A percentile compares a stretch with the other conserved stretches of the same genome.
Evolutionary conservation across 35 echinoderm and acorn worm species (phyloP).

Genomic region (Patiria miniata): DNA sequence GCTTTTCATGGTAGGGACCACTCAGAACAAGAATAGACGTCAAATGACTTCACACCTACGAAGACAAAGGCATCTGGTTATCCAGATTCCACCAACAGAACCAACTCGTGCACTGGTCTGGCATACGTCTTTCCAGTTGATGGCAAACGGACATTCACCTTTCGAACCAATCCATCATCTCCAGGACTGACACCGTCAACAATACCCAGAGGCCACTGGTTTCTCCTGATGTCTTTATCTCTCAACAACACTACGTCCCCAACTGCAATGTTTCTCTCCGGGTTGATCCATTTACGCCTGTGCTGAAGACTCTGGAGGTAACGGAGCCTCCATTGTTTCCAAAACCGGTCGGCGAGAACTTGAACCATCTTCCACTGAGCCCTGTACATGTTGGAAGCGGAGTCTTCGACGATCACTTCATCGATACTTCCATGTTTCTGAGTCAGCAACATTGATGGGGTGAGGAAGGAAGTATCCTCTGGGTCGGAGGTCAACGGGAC

Average conservation of each 20-base stretch:
- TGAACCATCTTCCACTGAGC: conserved; percentile 37
- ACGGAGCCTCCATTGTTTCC: conserved; percentile 21
- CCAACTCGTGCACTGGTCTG: not conserved
- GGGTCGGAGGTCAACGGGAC: conserved; percentile 38
- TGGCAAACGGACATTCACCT: not conserved
- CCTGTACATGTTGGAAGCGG: too few species aligned
- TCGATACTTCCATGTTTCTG: not conserved
- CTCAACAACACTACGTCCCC: conserved; percentile 45
- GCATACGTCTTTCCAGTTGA: not conserved
- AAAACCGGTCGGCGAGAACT: conserved; percentile 22
- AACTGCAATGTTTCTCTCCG: not conserved
- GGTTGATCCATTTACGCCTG: conserved; percentile 9
- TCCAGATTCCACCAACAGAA: too few species aligned
- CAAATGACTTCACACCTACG: too few species aligned
- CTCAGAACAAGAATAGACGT: too few species aligned
- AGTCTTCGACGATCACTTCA: too few species aligned
- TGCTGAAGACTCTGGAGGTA: conserved; percentile 43
- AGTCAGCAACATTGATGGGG: not conserved
- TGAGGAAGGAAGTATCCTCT: not conserved
- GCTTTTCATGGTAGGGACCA: too few species aligned
- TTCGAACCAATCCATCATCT: conserved; percentile 10
- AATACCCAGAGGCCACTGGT: not conserved
- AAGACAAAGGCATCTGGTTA: too few species aligned
- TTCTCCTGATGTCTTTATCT: not conserved
- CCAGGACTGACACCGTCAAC: conserved; percentile 11